Evolutionary conservation across 2,888 invertebrate species (phyloP).

Genomic region (Ennomos erosarius): DNA sequence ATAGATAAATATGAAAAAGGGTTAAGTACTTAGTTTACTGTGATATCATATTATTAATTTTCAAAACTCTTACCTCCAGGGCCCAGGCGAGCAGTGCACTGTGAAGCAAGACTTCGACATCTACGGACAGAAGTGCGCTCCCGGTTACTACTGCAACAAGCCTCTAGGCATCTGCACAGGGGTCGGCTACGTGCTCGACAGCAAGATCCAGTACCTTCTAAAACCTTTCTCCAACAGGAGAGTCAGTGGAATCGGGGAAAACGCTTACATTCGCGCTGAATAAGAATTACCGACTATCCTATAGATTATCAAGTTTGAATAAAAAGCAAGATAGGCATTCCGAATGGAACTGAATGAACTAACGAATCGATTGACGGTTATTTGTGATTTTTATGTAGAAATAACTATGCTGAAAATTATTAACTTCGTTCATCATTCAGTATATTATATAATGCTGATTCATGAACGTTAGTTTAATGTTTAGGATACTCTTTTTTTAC

Average conservation of each 20-base stretch:
- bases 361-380: no score
- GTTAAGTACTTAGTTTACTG: no score
- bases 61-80: conserved; percentile 46
- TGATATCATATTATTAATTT: no score
- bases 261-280: conserved; percentile 27
- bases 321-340: no score
- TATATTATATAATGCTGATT: no score
- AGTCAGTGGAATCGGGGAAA: conserved; percentile 19
- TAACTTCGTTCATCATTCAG: no score
- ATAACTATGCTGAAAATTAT: no score
- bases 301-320: no score
- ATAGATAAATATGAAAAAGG: neutral
- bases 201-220: conserved; percentile 52
- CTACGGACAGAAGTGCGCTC: conserved; percentile 69
- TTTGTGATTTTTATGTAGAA: no score
- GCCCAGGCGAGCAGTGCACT: conserved; percentile 71
- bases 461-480: no score
- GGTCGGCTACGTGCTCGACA: conserved; percentile 55
- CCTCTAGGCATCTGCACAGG: conserved; percentile 64
- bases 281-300: conserved; percentile 1
- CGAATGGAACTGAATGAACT: no score
- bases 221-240: conserved; percentile 50
- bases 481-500: no score
- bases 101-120: conserved; percentile 65
- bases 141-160: conserved; percentile 68